A percentile compares a stretch with the other conserved stretches of the same genome.
These are phyloP conservation scores for Drosophila asahinai DNA, from an alignment of 1,140 invertebrate genomes.

Conservation along the genomic window DNA sequence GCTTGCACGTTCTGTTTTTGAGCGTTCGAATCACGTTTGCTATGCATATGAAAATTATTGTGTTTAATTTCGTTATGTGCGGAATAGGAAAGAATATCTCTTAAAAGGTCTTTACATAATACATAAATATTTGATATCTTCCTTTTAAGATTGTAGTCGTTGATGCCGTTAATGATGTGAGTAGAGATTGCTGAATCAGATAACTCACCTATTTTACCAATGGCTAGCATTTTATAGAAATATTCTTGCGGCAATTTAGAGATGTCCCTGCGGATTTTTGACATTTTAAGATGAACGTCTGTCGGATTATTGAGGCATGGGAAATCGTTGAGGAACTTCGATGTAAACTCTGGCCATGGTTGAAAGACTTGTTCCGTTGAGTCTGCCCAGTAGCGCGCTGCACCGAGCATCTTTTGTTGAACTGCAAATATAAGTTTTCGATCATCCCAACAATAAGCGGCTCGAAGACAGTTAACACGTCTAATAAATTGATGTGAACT, in stretches of 20 bases:
- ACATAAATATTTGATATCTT: background rate
- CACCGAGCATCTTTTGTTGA: background rate
- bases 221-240: too few species aligned
- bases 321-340: background rate
- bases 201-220: too few species aligned
- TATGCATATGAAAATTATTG: too few species aligned
- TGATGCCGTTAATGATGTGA: background rate
- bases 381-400: background rate
- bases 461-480: too few species aligned
- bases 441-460: too few species aligned
- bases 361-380: background rate
- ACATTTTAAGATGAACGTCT: too few species aligned
- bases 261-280: too few species aligned
- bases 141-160: background rate
- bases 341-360: background rate
- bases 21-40: background rate
- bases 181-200: background rate
- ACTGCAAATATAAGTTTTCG: background rate
- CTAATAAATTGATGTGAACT: too few species aligned
- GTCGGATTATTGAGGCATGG: too few species aligned
- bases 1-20: background rate
- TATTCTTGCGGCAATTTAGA: too few species aligned
- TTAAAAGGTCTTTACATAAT: background rate
- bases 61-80: too few species aligned
- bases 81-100: too few species aligned